Base-by-base conservation (phyloP, 1,140 invertebrate genomes). In the Drosophila nigrodunni region DNA sequence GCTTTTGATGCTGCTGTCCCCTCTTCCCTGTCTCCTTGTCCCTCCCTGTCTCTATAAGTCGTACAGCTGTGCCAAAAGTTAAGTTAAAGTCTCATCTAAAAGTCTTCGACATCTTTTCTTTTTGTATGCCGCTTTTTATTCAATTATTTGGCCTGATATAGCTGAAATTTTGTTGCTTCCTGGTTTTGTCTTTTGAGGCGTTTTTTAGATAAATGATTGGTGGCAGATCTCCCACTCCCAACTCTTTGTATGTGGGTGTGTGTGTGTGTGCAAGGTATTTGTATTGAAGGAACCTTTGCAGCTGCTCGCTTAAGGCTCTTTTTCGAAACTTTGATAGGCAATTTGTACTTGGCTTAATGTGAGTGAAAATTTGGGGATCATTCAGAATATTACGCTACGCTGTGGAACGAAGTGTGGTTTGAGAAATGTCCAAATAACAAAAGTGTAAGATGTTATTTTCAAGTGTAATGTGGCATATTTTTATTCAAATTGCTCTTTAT, bases 1-100 rank as follows among this genome's bases (percentile, higher is more conserved):
- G 76, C 76, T 78, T 68, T 69, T 65, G 65, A 70, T 66, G 64
- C 62, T 55, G 54, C 25, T 35, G 43, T 52, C 52, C 18, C 43
- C 10, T 37, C 46, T 30, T 37, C 64, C 41, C n/a, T n/a, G n/a
- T n/a, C n/a, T n/a, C n/a, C n/a, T 4, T 43, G 10, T 7, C 7
- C 10, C 15, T 18, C 47, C 11, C 15, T 58, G 34, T 35, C 15
- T 18, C 46, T 2, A 15, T 37, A 18, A 55, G 41, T 47, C 69
- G 39, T 72, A 43, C 62, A 86, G 82, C 71, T 86, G 82, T 61
- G 83, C 65, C 82, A 67, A 82, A 87, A 74, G 64, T 74, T 74
- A 39, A 58, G 37, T 43, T 44, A 73, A 73, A 67, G 70, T 67
- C 70, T 25, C 61, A 50, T 70, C 67, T 41, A 8, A 60, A 65